A percentile compares a stretch with the other conserved stretches of the same genome.
These are phyloP conservation scores for Lethenteron camtschaticum DNA, from an alignment of 2,113 vertebrate genomes.

Conservation along the genomic window DNA sequence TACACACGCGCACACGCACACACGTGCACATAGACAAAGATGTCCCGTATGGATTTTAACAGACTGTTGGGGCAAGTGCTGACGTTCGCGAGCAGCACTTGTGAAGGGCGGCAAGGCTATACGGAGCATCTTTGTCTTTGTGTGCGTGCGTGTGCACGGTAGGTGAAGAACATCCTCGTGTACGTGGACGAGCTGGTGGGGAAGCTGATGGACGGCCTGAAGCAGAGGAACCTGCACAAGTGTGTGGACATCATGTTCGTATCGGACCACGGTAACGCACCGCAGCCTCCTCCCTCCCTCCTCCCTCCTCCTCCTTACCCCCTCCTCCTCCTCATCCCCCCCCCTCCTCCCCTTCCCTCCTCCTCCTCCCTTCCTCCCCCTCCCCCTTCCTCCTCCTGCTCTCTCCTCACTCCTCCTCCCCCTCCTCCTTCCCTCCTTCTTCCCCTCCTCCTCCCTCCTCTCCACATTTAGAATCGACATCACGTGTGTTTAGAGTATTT, in stretches of 20 bases:
- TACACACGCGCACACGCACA: no score
- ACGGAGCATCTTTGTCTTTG: no score
- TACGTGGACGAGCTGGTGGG: slow-evolving; percentile 31
- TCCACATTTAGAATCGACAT: no score
- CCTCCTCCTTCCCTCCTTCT: background rate
- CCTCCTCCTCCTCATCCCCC: background rate
- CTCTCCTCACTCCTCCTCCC: background rate
- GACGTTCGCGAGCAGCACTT: no score
- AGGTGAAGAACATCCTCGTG: no score
- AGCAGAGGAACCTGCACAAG: slow-evolving; percentile 34
- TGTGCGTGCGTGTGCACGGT: no score
- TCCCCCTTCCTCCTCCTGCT: background rate
- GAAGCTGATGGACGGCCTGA: slow-evolving; percentile 63
- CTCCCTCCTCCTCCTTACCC: background rate
- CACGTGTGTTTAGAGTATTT: no score
- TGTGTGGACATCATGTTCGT: slow-evolving; percentile 63
- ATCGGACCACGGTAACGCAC: slow-evolving; percentile 64
- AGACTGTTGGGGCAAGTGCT: no score
- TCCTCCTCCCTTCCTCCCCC: background rate
- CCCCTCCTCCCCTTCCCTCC: background rate
- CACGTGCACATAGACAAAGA: no score
- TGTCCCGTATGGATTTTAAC: no score
- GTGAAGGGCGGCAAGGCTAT: no score
- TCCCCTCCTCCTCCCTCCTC: background rate
- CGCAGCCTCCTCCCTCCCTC: background rate